Conservation (phyloP, 2,113 vertebrate genomes). For the Gavia stellata region DNA sequence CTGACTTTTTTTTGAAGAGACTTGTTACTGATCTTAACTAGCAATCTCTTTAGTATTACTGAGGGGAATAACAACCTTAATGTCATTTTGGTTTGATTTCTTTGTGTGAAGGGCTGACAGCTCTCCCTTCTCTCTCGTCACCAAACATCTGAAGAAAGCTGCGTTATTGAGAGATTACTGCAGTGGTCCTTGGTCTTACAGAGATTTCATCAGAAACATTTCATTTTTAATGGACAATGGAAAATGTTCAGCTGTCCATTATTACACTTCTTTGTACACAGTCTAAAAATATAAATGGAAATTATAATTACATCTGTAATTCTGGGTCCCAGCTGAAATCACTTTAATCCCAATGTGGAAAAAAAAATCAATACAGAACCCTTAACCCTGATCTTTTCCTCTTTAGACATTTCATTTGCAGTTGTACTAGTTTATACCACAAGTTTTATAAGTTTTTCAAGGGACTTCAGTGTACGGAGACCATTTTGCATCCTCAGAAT, state of each 20-base stretch:
- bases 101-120: conserved; percentile 38
- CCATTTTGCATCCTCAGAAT: neutral
- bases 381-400: conserved; percentile 30
- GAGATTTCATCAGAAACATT: conserved; percentile 29
- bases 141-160: conserved; percentile 40
- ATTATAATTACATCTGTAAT: conserved; percentile 50
- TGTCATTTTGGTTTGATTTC: conserved; percentile 58
- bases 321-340: conserved; percentile 47
- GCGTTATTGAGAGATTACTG: conserved; percentile 48
- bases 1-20: conserved; percentile 12
- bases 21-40: conserved; percentile 23
- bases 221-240: conserved; percentile 27
- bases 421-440: neutral
- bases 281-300: conserved; percentile 54
- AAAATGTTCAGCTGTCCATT: conserved; percentile 55
- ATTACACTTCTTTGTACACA: conserved; percentile 49
- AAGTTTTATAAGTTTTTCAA: conserved; percentile 8
- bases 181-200: conserved; percentile 32
- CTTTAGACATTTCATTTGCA: neutral
- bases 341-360: conserved; percentile 13
- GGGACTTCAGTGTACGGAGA: neutral
- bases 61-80: conserved; percentile 41
- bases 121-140: conserved; percentile 21
- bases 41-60: conserved; percentile 26
- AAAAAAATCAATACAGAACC: conserved; percentile 6